Base-by-base conservation (phyloP, 2,797 vertebrate species). In the Falco novaeseelandiae region DNA sequence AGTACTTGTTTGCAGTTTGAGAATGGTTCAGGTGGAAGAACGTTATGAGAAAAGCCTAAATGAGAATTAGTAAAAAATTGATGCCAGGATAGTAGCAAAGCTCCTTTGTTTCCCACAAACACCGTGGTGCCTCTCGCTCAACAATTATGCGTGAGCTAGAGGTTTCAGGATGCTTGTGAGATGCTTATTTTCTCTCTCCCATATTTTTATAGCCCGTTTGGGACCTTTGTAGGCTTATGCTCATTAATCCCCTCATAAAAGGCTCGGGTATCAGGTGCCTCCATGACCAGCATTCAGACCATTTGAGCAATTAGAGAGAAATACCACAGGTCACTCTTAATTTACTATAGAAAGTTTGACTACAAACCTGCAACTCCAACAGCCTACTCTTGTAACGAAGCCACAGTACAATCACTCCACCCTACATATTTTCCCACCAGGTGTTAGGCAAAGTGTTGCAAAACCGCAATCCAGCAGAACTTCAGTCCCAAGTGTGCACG, bases 241-340 rank as follows among this genome's bases (percentile, higher is more conserved):
- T 89, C 90, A 87, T 96, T 94, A 96, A 89, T 86, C 36, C 81
- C 58, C 73, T 80, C 59, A 51, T 87, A 93, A 94, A 96, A 87
- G 71, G 44, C 91, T 83, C 1, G 30, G 49, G 77, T 87, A 91
- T 91, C 88, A 89, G 88, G 77, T 94, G 90, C 90, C 90, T 94
- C 59, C 88, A 87, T 14, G 73, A 89, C 78, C 78, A 80, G 44
- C 69, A 72, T 87, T 77, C 88, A 96, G 90, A 62, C 76, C 82
- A 93, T 77, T 91, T 94, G 81, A 42, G 78, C 85, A 96, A 91
- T 94, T 93, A 96, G 69, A 89, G 67, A 86, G 62, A 86, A 86
- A 77, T 63, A 63, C 77, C 59, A 91, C 88, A 72, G 81, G 91
- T 91, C 36, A 48, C 72, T 72, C 62, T 59, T 76, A 70, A 83